Conservation (phyloP, 1,140 invertebrate species). For the Brachionus sp. region DNA sequence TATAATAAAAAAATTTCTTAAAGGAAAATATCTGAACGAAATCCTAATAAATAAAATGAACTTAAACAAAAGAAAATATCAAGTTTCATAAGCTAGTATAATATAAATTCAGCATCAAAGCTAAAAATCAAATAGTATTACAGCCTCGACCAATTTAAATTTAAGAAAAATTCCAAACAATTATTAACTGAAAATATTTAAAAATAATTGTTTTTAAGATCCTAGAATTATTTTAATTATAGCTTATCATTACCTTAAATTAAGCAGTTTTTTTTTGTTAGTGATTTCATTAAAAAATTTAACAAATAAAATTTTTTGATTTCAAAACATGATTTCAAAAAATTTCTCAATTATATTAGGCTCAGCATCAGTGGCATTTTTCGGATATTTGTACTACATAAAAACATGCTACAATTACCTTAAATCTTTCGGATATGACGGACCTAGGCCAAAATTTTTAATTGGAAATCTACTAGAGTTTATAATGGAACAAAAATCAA, state of each 20-base stretch:
- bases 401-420: constrained; percentile 24
- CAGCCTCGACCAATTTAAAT: background rate
- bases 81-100: background rate
- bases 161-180: background rate
- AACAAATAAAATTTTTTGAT: background rate
- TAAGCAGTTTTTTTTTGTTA: background rate
- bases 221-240: constrained; percentile 33
- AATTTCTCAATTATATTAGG: background rate
- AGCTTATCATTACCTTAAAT: background rate
- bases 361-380: background rate
- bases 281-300: background rate
- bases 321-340: constrained; percentile 19
- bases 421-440: constrained; percentile 33
- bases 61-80: background rate
- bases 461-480: constrained; percentile 37
- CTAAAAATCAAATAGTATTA: background rate
- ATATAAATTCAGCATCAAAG: background rate
- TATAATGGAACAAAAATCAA: background rate
- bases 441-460: constrained; percentile 23
- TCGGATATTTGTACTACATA: constrained; percentile 1
- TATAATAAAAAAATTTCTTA: background rate
- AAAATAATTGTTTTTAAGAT: background rate
- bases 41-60: background rate
- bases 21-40: background rate
- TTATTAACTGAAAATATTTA: background rate